phyloP scores from a whole-genome alignment of 2,113 vertebrate genomes.

The Eolophus roseicapilla region DNA sequence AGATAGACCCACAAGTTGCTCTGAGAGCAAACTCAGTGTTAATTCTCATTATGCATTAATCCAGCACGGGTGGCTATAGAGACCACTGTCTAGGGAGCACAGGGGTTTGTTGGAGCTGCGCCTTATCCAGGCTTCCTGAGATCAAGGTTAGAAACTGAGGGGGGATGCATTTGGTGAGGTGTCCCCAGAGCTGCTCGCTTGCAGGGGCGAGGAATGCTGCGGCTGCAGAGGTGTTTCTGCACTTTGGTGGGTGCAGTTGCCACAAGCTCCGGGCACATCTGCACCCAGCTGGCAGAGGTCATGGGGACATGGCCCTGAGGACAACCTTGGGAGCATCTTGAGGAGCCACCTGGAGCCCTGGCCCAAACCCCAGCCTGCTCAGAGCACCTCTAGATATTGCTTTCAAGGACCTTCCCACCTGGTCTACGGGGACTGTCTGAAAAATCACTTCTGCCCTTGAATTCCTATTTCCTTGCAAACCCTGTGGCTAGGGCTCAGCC shows the following conservation, averaged over 20 bases:
- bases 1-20: background rate
- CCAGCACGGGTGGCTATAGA: background rate
- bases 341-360: background rate
- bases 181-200: background rate
- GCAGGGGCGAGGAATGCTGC: background rate
- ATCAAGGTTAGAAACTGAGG: accelerated
- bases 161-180: background rate
- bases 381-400: background rate
- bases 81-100: background rate
- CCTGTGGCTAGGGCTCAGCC: background rate
- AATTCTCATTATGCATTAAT: background rate
- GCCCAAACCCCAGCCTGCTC: background rate
- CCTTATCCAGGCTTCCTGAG: accelerated
- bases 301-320: background rate
- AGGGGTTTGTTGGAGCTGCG: background rate
- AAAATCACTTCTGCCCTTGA: constrained; percentile 55
- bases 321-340: background rate
- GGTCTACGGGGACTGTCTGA: background rate
- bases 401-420: background rate
- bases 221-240: background rate
- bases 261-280: background rate
- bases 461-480: constrained; percentile 41
- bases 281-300: background rate
- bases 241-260: background rate
- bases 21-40: background rate